Base-by-base conservation (phyloP, 37 sponge, comb jelly and placozoan genomes). In the Aphrocallistes beatrix region DNA sequence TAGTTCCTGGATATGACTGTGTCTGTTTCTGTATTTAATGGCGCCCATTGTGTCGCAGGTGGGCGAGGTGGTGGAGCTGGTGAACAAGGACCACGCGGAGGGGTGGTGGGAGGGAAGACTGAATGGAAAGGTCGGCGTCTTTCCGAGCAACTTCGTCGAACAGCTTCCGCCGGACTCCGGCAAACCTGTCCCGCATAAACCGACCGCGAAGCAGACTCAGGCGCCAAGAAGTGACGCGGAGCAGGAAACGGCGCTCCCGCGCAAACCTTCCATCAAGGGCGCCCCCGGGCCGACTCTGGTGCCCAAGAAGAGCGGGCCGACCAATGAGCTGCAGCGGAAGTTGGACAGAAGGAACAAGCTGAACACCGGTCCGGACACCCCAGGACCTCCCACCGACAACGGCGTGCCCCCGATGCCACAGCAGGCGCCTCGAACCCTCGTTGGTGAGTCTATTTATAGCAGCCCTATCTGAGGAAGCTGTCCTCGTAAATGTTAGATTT, bases 21-120 rank as follows among this genome's bases (percentile, higher is more conserved):
- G 3, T 3, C 3, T 60, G 75, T 60, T 19, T 1, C 75, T 3
- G 28, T 19, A 32, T 60, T 3, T 3, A 60, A 28, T 60, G 75
- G 17, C n/a, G n/a, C n/a, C n/a, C n/a, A n/a, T 60, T 60, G 8
- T 60, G 34, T 13, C n/a, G 28, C n/a, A 60, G 75, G 34, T 60
- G 10, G 75, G 75, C 3, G 75, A 60, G 28, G n/a, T 13, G 25
- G 75, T 60, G 75, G 75, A 60, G 25, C 6, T 60, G 25, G 28
- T 60, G 25, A 60, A 60, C 75, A 60, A 60, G 34, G 75, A 60
- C 1, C 75, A 60, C 75, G 75, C 75, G 34, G 75, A 60, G 75
- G 75, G 75, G 1, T 60, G 75, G 75, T 60, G 75, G 75, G 75
- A 60, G 75, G 75, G 75, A 13, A 3, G 75, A 1, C 75, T 60